Evolutionary conservation across 2,888 invertebrate genomes (phyloP).

Genomic region (Heliconius erato): DNA sequence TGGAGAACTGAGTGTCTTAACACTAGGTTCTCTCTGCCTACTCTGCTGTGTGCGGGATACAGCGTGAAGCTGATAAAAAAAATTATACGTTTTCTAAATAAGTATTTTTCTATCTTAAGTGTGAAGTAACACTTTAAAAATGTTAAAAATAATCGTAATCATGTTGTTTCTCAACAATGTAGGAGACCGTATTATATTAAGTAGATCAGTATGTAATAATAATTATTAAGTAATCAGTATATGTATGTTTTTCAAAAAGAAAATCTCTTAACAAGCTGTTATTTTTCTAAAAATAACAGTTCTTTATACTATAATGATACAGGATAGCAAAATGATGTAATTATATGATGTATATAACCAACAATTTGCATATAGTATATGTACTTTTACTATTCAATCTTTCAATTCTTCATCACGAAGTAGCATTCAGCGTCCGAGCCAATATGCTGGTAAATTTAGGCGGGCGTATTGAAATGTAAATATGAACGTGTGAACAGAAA

Average conservation of each 20-base stretch:
- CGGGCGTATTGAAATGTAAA: constrained; percentile 72
- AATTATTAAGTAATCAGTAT: no score
- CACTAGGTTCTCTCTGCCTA: no score
- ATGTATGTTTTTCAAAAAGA: background rate
- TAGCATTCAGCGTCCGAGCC: constrained; percentile 58
- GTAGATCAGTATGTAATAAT: no score
- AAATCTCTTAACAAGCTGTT: background rate
- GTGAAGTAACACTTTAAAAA: no score
- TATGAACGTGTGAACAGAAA: constrained; percentile 70
- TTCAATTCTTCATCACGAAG: constrained; percentile 50
- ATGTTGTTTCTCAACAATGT: no score
- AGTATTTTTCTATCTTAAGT: no score
- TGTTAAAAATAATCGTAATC: no score
- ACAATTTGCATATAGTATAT: background rate
- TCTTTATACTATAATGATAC: background rate
- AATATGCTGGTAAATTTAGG: constrained; percentile 60
- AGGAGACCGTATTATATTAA: no score
- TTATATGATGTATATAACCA: background rate
- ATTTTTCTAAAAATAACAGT: background rate
- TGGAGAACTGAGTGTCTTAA: no score
- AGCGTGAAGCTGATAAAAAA: no score
- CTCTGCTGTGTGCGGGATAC: no score
- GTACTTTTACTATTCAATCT: constrained; percentile 28
- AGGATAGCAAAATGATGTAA: background rate
- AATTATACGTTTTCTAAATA: no score